Evolutionary conservation across 2,888 invertebrate species (phyloP).

Genomic region (Epinotia ramella): DNA sequence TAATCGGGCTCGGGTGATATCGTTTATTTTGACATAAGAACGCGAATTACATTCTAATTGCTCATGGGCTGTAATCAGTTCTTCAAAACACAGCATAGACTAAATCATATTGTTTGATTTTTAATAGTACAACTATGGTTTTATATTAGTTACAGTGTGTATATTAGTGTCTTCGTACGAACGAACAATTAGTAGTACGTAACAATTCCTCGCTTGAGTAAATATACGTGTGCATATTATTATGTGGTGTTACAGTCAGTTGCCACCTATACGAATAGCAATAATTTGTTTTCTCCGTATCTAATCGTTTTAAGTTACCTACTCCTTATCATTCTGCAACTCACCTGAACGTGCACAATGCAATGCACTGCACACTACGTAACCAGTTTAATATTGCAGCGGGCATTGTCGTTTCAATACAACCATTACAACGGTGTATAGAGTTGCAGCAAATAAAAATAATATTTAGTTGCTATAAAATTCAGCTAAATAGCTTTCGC

Average conservation of each 20-base stretch:
- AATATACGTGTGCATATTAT: neutral
- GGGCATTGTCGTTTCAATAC: conserved; percentile 14
- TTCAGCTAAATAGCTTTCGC: conserved; percentile 19
- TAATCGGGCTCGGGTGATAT: too few species aligned
- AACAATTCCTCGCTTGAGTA: neutral
- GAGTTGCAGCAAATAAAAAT: conserved; percentile 7
- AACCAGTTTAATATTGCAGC: conserved; percentile 16
- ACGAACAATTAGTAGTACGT: too few species aligned
- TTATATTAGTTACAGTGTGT: too few species aligned
- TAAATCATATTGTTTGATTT: too few species aligned
- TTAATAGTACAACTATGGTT: too few species aligned
- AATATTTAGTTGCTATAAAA: neutral
- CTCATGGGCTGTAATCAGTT: too few species aligned
- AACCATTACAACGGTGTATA: neutral
- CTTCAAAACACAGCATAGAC: too few species aligned
- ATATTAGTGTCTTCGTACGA: too few species aligned
- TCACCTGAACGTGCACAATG: conserved; percentile 6
- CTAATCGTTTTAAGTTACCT: conserved; percentile 14
- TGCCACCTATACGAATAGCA: neutral
- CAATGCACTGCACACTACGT: conserved; percentile 8
- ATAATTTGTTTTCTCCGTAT: neutral
- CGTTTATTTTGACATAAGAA: too few species aligned
- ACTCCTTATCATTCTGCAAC: neutral
- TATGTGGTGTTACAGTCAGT: neutral
- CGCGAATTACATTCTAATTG: too few species aligned